phyloP scores from a whole-genome alignment of 2,797 vertebrate genomes.

The Parotocinclus haroldoi region DNA sequence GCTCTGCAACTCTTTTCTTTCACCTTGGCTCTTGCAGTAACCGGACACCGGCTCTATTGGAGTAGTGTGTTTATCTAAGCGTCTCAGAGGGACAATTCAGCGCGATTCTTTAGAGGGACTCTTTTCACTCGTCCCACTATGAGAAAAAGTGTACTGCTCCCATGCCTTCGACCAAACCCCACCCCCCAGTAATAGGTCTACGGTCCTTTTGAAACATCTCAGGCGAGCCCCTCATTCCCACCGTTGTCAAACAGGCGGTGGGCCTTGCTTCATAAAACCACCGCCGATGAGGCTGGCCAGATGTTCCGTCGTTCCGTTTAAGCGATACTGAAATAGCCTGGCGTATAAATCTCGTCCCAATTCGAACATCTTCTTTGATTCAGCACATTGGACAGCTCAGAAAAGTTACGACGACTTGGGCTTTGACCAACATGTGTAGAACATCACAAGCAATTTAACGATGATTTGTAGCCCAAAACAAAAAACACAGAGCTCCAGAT shows the following conservation, averaged over 20 bases:
- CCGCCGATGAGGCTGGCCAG: slow-evolving; percentile 22
- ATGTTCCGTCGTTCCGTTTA: slow-evolving; percentile 9
- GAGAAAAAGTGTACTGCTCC: slow-evolving; percentile 61
- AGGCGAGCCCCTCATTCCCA: slow-evolving; percentile 25
- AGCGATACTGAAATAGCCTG: background rate
- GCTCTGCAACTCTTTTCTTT: slow-evolving; percentile 67
- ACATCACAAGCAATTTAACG: slow-evolving; percentile 30
- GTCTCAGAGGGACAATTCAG: slow-evolving; percentile 68
- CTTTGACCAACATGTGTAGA: slow-evolving; percentile 40
- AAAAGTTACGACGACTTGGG: slow-evolving; percentile 33
- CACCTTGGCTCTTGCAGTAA: slow-evolving; percentile 65
- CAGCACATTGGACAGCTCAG: slow-evolving; percentile 70
- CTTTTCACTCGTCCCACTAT: slow-evolving; percentile 62
- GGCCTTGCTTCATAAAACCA: slow-evolving; percentile 6
- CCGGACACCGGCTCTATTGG: slow-evolving; percentile 67
- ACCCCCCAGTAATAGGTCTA: slow-evolving; percentile 44
- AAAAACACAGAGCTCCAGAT: slow-evolving; percentile 16
- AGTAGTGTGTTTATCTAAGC: slow-evolving; percentile 72
- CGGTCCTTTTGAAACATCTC: slow-evolving; percentile 30
- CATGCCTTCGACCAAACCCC: slow-evolving; percentile 60
- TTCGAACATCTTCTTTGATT: slow-evolving; percentile 46
- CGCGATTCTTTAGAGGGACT: slow-evolving; percentile 65
- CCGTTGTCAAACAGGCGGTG: slow-evolving; percentile 24
- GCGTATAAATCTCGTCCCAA: slow-evolving; percentile 13
- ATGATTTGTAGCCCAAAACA: slow-evolving; percentile 31